These are phyloP conservation scores for Chrysochloris asiatica DNA, from an alignment of 2,113 vertebrate species.

Conservation along the genomic window DNA sequence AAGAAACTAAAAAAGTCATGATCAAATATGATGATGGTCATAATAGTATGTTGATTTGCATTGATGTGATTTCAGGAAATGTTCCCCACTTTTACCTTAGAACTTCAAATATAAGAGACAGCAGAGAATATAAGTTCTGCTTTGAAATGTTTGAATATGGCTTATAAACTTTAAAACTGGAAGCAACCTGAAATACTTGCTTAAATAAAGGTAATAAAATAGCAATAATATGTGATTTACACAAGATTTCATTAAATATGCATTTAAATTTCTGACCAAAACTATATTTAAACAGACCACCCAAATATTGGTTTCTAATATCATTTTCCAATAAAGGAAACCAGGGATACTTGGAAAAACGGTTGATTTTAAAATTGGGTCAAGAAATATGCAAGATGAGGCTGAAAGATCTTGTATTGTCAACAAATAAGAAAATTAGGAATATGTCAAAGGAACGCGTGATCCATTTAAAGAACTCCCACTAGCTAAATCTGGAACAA, in stretches of 20 bases:
- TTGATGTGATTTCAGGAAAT: slow-evolving; percentile 22
- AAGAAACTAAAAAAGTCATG: slow-evolving; percentile 24
- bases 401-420: accelerated
- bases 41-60: neutral
- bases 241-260: neutral
- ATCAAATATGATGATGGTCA: slow-evolving; percentile 32
- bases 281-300: neutral
- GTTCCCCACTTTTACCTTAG: neutral
- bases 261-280: neutral
- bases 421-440: too few species aligned
- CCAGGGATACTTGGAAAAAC: neutral
- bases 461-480: neutral
- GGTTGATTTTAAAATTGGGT: neutral
- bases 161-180: neutral
- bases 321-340: neutral
- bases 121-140: neutral
- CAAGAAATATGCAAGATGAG: neutral
- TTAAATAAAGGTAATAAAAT: neutral
- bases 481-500: neutral
- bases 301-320: neutral
- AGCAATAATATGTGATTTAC: neutral
- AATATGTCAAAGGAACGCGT: neutral
- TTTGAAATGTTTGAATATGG: neutral
- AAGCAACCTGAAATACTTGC: neutral
- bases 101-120: neutral